Evolutionary conservation across 2,888 invertebrate species (phyloP).

Genomic region (Merodon equestris): DNA sequence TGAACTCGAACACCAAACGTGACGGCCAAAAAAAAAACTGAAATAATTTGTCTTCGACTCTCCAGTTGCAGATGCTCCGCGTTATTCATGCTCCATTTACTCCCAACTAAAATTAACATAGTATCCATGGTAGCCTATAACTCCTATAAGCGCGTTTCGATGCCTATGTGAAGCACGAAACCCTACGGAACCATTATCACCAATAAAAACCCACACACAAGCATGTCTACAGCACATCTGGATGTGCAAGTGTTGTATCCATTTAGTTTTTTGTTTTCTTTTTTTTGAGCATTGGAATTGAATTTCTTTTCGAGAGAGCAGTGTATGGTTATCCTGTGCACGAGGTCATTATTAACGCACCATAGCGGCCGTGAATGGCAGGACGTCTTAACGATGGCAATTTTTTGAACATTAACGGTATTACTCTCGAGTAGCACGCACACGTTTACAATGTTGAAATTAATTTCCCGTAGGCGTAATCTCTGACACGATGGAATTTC

Average conservation of each 20-base stretch:
- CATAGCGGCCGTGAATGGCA: slow-evolving; percentile 34
- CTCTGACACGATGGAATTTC: slow-evolving; percentile 62
- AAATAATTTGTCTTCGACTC: slow-evolving; percentile 43
- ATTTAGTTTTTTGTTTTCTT: slow-evolving; percentile 1
- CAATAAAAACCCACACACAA: slow-evolving; percentile 11
- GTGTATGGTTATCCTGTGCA: slow-evolving; percentile 12
- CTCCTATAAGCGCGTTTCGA: too few species aligned
- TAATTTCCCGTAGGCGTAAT: slow-evolving; percentile 58
- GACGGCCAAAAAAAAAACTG: slow-evolving; percentile 2
- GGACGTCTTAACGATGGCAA: slow-evolving; percentile 41
- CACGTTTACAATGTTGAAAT: slow-evolving; percentile 60
- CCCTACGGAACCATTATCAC: slow-evolving; percentile 22
- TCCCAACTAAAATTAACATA: slow-evolving; percentile 50
- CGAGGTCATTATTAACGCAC: slow-evolving; percentile 50
- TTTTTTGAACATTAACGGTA: slow-evolving; percentile 52
- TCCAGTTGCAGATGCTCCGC: slow-evolving; percentile 48
- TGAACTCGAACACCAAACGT: not conserved
- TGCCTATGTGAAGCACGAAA: slow-evolving; percentile 1
- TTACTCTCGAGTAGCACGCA: slow-evolving; percentile 48
- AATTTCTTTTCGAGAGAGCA: not conserved
- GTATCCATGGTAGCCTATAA: slow-evolving; percentile 31
- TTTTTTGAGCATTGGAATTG: not conserved
- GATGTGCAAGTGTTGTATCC: not conserved
- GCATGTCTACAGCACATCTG: too few species aligned
- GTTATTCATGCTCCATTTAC: slow-evolving; percentile 56